Conservation (phyloP, 2,797 vertebrate genomes). For the Pempheris klunzingeri region DNA sequence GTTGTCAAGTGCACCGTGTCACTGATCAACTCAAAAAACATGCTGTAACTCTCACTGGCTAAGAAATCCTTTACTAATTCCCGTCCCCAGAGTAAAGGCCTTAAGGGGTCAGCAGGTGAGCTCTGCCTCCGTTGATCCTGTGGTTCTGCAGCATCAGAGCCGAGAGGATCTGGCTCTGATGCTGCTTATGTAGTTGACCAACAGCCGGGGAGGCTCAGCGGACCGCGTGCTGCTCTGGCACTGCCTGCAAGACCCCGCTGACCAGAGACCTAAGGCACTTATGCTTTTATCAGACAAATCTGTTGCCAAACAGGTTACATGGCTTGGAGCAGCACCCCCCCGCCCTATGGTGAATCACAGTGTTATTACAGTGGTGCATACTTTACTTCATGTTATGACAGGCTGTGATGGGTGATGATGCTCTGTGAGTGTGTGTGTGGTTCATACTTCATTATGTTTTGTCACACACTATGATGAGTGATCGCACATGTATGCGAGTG, state of each 20-base stretch:
- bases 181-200: slow-evolving; percentile 59
- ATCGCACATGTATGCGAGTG: slow-evolving; percentile 32
- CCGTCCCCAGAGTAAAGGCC: slow-evolving; percentile 49
- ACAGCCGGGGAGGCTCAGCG: slow-evolving; percentile 55
- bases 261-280: slow-evolving; percentile 58
- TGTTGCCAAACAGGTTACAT: slow-evolving; percentile 44
- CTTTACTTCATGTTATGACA: slow-evolving; percentile 66
- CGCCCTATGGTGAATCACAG: slow-evolving; percentile 64
- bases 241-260: slow-evolving; percentile 20
- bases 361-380: slow-evolving; percentile 68
- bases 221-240: slow-evolving; percentile 53
- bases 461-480: slow-evolving; percentile 41
- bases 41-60: slow-evolving; percentile 58
- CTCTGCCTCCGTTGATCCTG: slow-evolving; percentile 56
- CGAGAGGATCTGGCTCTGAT: slow-evolving; percentile 60
- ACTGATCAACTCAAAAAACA: slow-evolving; percentile 52
- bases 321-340: slow-evolving; percentile 56
- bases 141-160: slow-evolving; percentile 50
- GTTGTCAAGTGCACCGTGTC: slow-evolving; percentile 12
- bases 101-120: slow-evolving; percentile 70
- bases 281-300: slow-evolving; percentile 62
- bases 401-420: slow-evolving; percentile 48
- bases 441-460: slow-evolving; percentile 54
- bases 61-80: slow-evolving; percentile 67
- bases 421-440: slow-evolving; percentile 33